phyloP scores from a whole-genome alignment of 2,797 vertebrate genomes.

The Onychomys arenicola region DNA sequence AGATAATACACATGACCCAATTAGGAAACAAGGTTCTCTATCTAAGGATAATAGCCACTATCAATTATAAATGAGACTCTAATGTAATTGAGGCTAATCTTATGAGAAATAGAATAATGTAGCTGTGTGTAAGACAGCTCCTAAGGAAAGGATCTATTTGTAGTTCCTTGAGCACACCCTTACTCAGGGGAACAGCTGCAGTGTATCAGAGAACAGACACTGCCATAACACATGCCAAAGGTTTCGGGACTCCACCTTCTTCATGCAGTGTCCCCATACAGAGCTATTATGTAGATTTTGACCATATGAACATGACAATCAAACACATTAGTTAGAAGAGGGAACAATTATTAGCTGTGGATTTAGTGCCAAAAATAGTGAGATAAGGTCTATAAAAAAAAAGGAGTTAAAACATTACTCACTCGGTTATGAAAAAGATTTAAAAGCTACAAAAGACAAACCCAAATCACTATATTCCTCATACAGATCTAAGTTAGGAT shows the following conservation, averaged over 20 bases:
- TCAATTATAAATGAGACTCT: constrained; percentile 1
- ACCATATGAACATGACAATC: neutral
- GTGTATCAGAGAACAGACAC: neutral
- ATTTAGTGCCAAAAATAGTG: constrained; percentile 4
- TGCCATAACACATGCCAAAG: neutral
- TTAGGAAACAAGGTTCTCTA: constrained; percentile 24
- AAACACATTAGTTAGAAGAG: neutral
- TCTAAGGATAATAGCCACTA: neutral
- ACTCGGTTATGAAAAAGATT: neutral
- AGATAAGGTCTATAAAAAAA: neutral
- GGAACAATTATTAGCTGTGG: neutral
- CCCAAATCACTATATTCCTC: neutral
- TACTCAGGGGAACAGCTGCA: neutral
- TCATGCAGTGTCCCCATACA: neutral
- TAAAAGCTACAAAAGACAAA: constrained; percentile 12
- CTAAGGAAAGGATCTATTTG: neutral
- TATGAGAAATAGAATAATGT: neutral
- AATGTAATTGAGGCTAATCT: neutral
- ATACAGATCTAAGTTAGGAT: neutral
- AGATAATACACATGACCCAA: neutral
- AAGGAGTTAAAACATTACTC: neutral
- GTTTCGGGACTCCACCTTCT: neutral
- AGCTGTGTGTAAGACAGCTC: neutral
- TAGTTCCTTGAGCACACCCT: neutral
- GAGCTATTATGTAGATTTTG: neutral